Conservation (phyloP, 2,797 vertebrate genomes). For the Hydrolagus colliei region DNA sequence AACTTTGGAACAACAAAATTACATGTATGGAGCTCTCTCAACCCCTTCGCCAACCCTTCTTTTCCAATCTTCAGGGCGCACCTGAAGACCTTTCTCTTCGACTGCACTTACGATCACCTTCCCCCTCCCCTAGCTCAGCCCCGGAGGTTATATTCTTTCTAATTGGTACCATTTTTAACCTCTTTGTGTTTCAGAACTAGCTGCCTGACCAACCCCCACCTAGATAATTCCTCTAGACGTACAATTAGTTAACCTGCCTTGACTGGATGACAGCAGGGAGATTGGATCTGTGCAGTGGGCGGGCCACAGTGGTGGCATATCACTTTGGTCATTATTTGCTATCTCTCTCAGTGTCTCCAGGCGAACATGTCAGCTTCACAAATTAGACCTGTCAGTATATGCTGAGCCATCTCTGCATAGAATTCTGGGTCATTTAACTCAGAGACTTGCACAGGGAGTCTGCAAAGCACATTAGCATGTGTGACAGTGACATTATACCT, state of each 20-base stretch:
- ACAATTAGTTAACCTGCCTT: constrained; percentile 12
- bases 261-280: constrained; percentile 3
- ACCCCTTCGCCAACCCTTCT: no score
- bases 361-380: constrained; percentile 19
- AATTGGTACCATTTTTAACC: no score
- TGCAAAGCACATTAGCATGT: not conserved
- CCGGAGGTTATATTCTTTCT: no score
- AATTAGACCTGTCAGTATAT: not conserved
- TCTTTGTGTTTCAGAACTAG: not conserved
- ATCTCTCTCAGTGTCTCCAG: not conserved
- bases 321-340: not conserved
- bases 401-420: constrained; percentile 3
- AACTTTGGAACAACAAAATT: no score
- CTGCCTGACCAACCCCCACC: not conserved
- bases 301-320: constrained; percentile 7
- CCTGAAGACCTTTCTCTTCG: no score
- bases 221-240: constrained; percentile 2
- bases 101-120: no score
- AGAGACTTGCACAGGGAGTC: not conserved
- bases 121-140: no score
- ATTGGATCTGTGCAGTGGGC: not conserved
- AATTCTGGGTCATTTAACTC: not conserved
- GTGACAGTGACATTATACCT: constrained; percentile 4
- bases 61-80: no score
- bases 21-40: no score